Evolutionary conservation across 2,113 vertebrate species (phyloP), one percentile per base, ranked within the genome.

Genomic region (Apeltes quadracus): DNA sequence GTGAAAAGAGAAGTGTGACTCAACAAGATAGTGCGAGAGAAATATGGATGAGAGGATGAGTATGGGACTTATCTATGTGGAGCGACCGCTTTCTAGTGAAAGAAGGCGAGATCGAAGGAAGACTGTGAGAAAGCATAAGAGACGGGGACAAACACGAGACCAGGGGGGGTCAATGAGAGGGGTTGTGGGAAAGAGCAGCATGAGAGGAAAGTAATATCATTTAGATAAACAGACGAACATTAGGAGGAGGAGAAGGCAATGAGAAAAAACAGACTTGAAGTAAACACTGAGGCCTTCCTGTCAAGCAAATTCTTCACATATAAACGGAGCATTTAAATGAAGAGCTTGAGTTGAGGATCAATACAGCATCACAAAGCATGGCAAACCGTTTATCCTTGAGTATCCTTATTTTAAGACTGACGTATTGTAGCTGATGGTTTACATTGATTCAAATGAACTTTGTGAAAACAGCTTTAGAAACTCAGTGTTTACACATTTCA

Each of bases 161-260:
- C 32, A 6, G 32, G 32, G 27, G 55, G 56, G 77, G 79, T 86
- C 81, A 88, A 13, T 54, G 72, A 76, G 58, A 76, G 54, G 75
- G 88, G 87, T 79, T 90, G 87, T 91, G 88, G 88, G 88, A 90
- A 90, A 84, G 83, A 76, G 39, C 75, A 69, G 68, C 72, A 51
- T 72, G 84, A 84, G 77, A 82, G 72, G 61, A 76, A 58, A 85
- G 81, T 86, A 79, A 69, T 86, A 57, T 58, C 57, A 2, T 74
- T 88, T 84, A 89, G 82, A 90, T 85, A 86, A 91, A 91, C 85
- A 83, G 74, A 77, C 14, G 56, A 78, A 77, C 72, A 82, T 82
- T 69, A 63, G 69, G 41, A 57, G 27, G n/a, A 80, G 51, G 76
- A 84, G 41, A 66, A 20, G 59, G 61, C 64, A 54, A 59, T 70